phyloP scores from a whole-genome alignment of 2,888 invertebrate species.

The Drosophila prolongata region DNA sequence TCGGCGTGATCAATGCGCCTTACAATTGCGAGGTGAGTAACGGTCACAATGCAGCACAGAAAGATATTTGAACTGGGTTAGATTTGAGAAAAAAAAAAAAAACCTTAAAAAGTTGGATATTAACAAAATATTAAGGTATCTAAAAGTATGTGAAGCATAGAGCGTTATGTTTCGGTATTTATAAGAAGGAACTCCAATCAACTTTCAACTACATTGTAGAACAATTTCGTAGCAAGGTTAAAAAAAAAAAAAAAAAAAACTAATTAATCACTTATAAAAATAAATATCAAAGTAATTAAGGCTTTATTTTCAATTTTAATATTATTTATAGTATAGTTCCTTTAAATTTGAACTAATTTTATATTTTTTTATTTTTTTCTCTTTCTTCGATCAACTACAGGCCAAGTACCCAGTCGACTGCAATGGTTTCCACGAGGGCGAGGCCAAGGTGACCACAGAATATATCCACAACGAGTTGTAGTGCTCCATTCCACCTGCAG shows the following conservation, averaged over 20 bases:
- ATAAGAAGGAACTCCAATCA: background rate
- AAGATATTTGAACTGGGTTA: background rate
- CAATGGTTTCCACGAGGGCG: conserved; percentile 92
- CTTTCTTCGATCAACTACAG: conserved; percentile 53
- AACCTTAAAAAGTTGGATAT: too few relatives aligned
- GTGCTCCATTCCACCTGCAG: conserved; percentile 35
- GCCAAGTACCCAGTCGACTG: conserved; percentile 88
- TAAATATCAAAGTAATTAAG: too few relatives aligned
- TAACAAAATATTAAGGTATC: background rate
- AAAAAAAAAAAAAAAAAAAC: too few relatives aligned
- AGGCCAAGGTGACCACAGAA: conserved; percentile 92
- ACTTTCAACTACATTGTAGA: background rate
- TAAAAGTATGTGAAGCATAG: background rate
- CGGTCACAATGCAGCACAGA: conserved; percentile 2
- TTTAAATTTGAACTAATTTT: background rate
- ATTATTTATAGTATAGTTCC: too few relatives aligned
- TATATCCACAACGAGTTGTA: conserved; percentile 93
- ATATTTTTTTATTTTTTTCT: conserved; percentile 19
- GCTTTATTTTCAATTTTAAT: background rate
- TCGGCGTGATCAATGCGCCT: conserved; percentile 90
- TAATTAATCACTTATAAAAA: too few relatives aligned
- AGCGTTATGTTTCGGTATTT: background rate
- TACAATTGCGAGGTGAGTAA: conserved; percentile 89
- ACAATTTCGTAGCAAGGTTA: background rate
- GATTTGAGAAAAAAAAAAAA: too few relatives aligned